Percentiles rank a stretch among this genome's conserved stretches.
phyloP scores from a whole-genome alignment of 2,888 invertebrate genomes.

The Apantesis nais region DNA sequence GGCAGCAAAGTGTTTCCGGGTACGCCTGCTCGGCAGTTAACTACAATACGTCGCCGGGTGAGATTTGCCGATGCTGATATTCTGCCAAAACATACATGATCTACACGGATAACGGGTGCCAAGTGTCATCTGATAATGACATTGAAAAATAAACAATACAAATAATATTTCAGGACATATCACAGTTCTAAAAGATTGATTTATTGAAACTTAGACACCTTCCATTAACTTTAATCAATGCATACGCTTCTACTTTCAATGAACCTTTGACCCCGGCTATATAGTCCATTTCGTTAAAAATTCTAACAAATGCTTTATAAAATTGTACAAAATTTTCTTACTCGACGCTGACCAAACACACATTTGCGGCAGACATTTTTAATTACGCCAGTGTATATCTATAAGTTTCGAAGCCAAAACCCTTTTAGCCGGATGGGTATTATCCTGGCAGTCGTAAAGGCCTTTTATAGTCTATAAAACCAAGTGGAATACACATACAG shows the following conservation, averaged over 20 bases:
- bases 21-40: too few species aligned
- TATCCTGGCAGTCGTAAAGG: slow-evolving; percentile 80
- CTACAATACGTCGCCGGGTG: background rate
- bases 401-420: slow-evolving; percentile 66
- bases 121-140: background rate
- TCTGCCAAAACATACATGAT: background rate
- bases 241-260: background rate
- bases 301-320: background rate
- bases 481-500: slow-evolving; percentile 79
- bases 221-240: background rate
- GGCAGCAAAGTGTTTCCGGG: background rate
- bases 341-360: slow-evolving; percentile 29
- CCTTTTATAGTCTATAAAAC: slow-evolving; percentile 80
- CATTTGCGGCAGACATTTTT: slow-evolving; percentile 68
- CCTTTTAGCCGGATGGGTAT: slow-evolving; percentile 84
- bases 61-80: background rate
- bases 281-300: background rate
- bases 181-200: background rate
- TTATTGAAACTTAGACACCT: background rate
- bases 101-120: background rate
- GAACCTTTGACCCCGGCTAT: background rate
- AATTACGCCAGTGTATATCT: slow-evolving; percentile 65
- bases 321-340: slow-evolving; percentile 5
- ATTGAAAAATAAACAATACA: too few species aligned
- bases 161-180: too few species aligned